Evolutionary conservation across 2,797 vertebrate genomes (phyloP).

Genomic region (Adelosebastes latens): DNA sequence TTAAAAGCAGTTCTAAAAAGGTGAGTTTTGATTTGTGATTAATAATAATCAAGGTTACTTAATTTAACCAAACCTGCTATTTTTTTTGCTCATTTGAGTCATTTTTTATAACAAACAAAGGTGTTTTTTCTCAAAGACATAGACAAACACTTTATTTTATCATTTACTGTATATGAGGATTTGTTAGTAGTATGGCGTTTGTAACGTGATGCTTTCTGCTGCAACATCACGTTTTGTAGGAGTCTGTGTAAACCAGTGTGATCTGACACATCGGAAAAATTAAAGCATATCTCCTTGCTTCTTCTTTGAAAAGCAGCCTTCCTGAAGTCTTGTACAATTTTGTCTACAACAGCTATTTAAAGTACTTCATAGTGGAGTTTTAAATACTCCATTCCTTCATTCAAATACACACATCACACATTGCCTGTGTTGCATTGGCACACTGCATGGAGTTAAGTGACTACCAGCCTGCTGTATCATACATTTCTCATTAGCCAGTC

Average conservation of each 20-base stretch:
- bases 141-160: too few species aligned
- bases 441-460: not conserved
- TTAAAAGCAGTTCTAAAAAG: too few species aligned
- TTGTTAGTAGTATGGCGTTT: not conserved
- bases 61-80: too few species aligned
- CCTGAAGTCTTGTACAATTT: not conserved
- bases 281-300: not conserved
- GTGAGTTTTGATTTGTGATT: too few species aligned
- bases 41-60: too few species aligned
- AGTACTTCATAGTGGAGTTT: not conserved
- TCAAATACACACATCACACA: not conserved
- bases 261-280: not conserved
- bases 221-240: not conserved
- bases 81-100: too few species aligned
- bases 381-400: not conserved
- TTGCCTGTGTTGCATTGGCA: not conserved
- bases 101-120: too few species aligned
- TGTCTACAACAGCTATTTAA: not conserved
- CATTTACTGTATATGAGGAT: not conserved
- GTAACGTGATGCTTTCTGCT: not conserved
- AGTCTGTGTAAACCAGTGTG: not conserved
- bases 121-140: too few species aligned
- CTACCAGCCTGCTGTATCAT: not conserved
- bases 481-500: not conserved
- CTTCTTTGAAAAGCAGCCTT: not conserved